Conservation (phyloP, 2,888 invertebrate genomes). For the Phortica okadai region DNA sequence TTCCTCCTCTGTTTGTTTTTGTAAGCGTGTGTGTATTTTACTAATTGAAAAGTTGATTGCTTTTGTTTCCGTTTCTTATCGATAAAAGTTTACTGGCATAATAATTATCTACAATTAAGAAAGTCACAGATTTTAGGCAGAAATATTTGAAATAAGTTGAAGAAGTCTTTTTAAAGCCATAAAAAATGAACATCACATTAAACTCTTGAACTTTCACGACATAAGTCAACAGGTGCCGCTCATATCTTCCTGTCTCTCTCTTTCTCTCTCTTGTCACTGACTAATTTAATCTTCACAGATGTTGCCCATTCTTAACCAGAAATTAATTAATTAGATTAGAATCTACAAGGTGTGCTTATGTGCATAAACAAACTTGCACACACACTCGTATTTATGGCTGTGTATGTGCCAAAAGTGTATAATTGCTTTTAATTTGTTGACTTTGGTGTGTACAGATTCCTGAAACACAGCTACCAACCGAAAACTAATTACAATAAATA, state of each 20-base stretch:
- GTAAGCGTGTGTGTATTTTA: neutral
- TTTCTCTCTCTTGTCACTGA: neutral
- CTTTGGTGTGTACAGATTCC: neutral
- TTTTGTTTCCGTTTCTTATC: neutral
- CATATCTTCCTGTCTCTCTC: too few species aligned
- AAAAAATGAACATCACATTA: too few species aligned
- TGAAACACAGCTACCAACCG: neutral
- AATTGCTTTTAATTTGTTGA: slow-evolving; percentile 22
- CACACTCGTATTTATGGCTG: neutral
- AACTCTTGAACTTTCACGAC: too few species aligned
- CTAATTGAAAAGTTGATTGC: neutral
- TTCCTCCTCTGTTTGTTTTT: neutral
- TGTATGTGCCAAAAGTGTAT: neutral
- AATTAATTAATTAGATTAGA: neutral
- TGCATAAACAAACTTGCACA: neutral
- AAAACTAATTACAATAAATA: neutral
- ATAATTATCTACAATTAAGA: too few species aligned
- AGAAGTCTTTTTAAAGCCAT: too few species aligned
- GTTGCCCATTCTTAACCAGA: neutral
- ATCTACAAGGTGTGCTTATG: neutral
- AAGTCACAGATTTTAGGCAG: too few species aligned
- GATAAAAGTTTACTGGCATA: too few species aligned
- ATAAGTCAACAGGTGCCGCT: too few species aligned
- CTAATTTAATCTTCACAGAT: neutral
- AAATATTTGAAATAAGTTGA: too few species aligned